Evolutionary conservation across 1,140 invertebrate species (phyloP), one percentile per base, ranked within the genome.

Genomic region (Ceratoteleas bidentatus): DNA sequence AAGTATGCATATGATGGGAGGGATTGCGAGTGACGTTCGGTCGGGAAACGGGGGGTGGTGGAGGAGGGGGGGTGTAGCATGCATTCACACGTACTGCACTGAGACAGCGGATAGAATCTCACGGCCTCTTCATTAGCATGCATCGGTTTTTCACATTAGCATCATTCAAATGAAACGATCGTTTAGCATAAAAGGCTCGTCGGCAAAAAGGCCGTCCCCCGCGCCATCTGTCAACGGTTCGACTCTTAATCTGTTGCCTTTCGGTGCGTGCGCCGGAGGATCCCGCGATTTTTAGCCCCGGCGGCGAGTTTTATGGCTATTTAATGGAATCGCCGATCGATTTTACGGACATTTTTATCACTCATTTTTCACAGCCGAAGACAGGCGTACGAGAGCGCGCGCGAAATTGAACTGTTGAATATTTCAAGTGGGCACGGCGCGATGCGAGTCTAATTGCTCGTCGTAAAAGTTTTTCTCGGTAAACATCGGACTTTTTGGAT

Each of bases 141-240:
- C 88, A 91, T 90, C 88, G 87, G 88, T 90, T 91, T 91, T 90
- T 90, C 87, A 88, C 90, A 91, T 91, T 91, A 90, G 88, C 85
- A 84, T 87, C 88, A 91, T 91, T 91, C 88, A 90, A 91, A 91
- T 90, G 89, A 90, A 91, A 85, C 84, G 83, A 80, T 56, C 86
- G 85, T 88, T 91, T 91, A 90, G 87, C 89, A 90, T 91, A 90
- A 91, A 91, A 91, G 90, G 85, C 84, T 84, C 32, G 64, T 58
- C 53, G 24, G 78, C 83, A 85, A 85, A 84, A 85, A 83, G 73
- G 70, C 62, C 79, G 47, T 32, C 65, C 73, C 62, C 57, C 73
- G 50, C 50, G 38, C 83, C 70, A 84, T 84, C 73, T 78, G 74
- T 79, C 72, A 74, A 61, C 60, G 56, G 34, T 74, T 66, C 66